phyloP scores from a whole-genome alignment of 2,113 vertebrate species.

The Daboia siamensis region DNA sequence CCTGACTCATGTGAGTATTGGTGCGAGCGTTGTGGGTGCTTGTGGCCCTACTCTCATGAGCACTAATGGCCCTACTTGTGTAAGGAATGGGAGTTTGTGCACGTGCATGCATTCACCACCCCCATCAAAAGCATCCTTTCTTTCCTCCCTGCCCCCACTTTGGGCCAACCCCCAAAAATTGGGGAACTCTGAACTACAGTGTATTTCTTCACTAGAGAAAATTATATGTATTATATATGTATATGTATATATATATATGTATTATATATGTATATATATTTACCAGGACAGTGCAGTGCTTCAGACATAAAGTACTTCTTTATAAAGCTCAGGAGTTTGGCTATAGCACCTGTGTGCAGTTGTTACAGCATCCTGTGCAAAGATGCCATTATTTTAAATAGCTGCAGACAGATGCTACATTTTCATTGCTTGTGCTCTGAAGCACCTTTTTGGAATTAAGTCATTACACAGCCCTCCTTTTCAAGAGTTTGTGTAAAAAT shows the following conservation, averaged over 20 bases:
- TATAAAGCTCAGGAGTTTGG: neutral
- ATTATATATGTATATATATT: too few species aligned
- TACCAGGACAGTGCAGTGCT: neutral
- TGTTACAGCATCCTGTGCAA: neutral
- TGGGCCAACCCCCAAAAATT: too few species aligned
- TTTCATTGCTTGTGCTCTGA: neutral
- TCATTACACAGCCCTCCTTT: neutral
- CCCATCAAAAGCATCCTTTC: too few species aligned
- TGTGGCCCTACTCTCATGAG: too few species aligned
- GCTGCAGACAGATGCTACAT: neutral
- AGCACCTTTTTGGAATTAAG: neutral
- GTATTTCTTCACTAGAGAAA: constrained; percentile 5
- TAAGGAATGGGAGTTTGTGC: too few species aligned
- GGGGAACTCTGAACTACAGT: neutral
- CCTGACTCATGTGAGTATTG: too few species aligned
- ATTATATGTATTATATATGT: neutral
- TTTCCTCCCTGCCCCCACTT: too few species aligned
- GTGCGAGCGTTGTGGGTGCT: too few species aligned
- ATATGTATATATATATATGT: neutral
- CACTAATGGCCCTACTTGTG: too few species aligned
- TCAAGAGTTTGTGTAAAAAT: neutral
- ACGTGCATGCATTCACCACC: too few species aligned
- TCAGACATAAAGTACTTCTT: neutral
- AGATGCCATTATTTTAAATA: neutral
- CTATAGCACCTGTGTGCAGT: neutral